Conservation (phyloP, 1,140 invertebrate species). For the Drosophila ogumai region DNA sequence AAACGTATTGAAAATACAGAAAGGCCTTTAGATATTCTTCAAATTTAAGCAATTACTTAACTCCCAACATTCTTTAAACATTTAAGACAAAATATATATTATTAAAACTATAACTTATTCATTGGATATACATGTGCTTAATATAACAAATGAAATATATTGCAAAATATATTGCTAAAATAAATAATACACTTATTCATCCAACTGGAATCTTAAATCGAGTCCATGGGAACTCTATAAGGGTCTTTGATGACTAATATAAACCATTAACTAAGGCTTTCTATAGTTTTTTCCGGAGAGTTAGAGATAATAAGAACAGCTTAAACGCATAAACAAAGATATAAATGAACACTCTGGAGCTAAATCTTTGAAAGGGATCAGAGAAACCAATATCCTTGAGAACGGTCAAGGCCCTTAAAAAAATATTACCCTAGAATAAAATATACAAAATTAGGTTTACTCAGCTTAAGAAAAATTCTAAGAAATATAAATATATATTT, state of each 20-base stretch:
- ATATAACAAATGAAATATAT: no score
- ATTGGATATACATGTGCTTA: no score
- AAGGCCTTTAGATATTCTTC: neutral
- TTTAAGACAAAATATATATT: no score
- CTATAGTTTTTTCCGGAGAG: neutral
- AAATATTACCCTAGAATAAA: slow-evolving; percentile 13
- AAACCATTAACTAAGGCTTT: neutral
- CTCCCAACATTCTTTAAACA: no score
- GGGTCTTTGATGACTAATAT: neutral
- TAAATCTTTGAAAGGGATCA: slow-evolving; percentile 6
- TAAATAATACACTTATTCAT: neutral
- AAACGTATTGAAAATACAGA: neutral
- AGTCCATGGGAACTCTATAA: neutral
- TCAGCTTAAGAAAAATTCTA: no score
- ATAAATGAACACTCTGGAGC: neutral
- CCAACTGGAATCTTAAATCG: neutral
- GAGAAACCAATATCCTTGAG: slow-evolving; percentile 39
- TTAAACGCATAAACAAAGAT: slow-evolving; percentile 30
- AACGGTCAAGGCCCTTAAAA: slow-evolving; percentile 42
- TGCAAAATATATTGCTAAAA: neutral
- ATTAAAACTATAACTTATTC: no score
- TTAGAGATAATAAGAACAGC: slow-evolving; percentile 25
- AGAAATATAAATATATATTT: no score
- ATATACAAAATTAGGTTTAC: neutral
- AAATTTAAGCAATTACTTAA: neutral